phyloP scores from a whole-genome alignment of 2,797 vertebrate species.

The Margarornis squamiger region DNA sequence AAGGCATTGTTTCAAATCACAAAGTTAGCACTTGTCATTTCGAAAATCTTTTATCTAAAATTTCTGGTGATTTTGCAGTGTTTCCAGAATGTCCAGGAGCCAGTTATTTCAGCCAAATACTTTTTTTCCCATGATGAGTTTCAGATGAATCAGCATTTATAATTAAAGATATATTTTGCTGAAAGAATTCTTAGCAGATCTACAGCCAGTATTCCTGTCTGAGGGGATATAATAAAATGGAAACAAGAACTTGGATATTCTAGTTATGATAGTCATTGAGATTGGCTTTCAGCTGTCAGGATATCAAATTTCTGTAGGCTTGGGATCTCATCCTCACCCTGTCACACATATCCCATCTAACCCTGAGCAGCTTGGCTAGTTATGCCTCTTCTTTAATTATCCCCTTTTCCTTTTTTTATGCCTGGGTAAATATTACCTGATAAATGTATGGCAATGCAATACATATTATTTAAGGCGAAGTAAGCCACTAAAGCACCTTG shows the following conservation, averaged over 20 bases:
- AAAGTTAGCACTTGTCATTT: background rate
- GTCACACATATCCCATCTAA: background rate
- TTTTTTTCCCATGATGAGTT: background rate
- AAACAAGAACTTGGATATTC: background rate
- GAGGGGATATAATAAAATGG: background rate
- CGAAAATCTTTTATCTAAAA: background rate
- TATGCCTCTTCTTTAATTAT: background rate
- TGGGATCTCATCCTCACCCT: background rate
- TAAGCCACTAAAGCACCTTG: background rate
- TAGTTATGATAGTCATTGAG: background rate
- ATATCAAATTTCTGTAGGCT: background rate
- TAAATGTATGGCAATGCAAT: background rate
- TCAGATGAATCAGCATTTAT: background rate
- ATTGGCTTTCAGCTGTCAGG: background rate
- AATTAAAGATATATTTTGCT: background rate
- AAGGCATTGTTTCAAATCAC: background rate
- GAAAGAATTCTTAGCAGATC: background rate
- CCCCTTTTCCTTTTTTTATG: background rate
- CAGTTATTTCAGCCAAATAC: background rate
- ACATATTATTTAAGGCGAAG: background rate
- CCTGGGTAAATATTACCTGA: background rate
- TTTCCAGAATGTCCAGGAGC: background rate
- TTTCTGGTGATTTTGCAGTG: background rate
- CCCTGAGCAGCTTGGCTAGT: background rate
- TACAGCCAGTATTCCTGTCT: background rate